Conservation (phyloP, 1,140 invertebrate genomes). For the Zaprionus ghesquierei region DNA sequence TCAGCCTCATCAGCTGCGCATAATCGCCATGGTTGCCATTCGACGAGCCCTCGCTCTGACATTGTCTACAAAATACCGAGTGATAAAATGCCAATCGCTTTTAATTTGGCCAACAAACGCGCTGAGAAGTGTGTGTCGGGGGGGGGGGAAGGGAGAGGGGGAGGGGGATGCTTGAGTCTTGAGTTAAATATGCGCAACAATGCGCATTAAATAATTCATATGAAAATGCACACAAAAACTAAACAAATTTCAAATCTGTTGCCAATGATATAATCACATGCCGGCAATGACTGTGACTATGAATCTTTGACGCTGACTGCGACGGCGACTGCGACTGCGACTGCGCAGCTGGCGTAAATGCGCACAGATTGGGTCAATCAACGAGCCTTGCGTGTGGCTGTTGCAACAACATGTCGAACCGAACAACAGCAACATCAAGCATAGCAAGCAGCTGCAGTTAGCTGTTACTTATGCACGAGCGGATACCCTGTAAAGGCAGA, state of each 20-base stretch:
- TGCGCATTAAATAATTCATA: constrained; percentile 77
- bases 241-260: constrained; percentile 69
- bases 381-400: constrained; percentile 32
- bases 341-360: constrained; percentile 6
- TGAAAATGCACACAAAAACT: constrained; percentile 75
- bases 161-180: neutral
- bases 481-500: neutral
- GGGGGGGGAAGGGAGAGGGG: neutral
- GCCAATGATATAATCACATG: constrained; percentile 69
- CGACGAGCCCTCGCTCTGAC: constrained; percentile 9
- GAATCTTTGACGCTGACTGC: constrained; percentile 21
- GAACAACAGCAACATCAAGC: constrained; percentile 15
- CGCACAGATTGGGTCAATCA: constrained; percentile 48
- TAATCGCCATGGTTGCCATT: neutral
- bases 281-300: constrained; percentile 11
- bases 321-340: constrained; percentile 3
- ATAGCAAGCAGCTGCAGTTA: neutral
- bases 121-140: constrained; percentile 6
- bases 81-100: constrained; percentile 64
- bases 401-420: constrained; percentile 49
- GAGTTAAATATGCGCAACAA: constrained; percentile 61
- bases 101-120: constrained; percentile 23
- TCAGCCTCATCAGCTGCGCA: constrained; percentile 3
- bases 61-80: constrained; percentile 37
- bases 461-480: neutral